These are phyloP conservation scores for Poecilia velifera DNA, from an alignment of 2,797 vertebrate genomes.

Conservation along the genomic window DNA sequence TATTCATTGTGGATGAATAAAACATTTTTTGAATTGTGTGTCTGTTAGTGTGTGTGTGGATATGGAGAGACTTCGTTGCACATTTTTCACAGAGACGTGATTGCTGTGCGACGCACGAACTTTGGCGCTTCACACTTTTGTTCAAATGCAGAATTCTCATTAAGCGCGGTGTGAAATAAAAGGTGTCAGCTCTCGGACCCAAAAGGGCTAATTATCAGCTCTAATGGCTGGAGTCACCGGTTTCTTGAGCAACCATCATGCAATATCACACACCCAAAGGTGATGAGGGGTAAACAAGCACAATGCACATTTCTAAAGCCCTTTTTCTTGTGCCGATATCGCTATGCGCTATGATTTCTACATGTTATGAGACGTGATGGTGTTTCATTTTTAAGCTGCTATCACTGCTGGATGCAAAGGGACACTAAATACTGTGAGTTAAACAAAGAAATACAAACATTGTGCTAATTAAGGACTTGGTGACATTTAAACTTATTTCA, in stretches of 20 bases:
- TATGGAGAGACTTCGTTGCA: conserved; percentile 55
- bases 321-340: not conserved
- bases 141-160: conserved; percentile 63
- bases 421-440: not conserved
- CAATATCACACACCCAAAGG: conserved; percentile 77
- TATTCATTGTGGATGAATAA: conserved; percentile 61
- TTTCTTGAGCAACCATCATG: conserved; percentile 74
- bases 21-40: conserved; percentile 56
- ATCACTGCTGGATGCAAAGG: not conserved
- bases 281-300: conserved; percentile 45
- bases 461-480: not conserved
- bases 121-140: conserved; percentile 30
- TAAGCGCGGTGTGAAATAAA: conserved; percentile 68
- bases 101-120: conserved; percentile 39
- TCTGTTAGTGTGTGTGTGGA: conserved; percentile 31
- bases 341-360: not conserved
- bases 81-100: conserved; percentile 55
- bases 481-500: not conserved
- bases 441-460: not conserved
- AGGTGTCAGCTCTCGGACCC: conserved; percentile 73
- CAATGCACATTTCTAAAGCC: conserved; percentile 4
- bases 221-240: conserved; percentile 65
- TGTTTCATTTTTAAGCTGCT: not conserved
- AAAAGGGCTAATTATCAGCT: conserved; percentile 80
- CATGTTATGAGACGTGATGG: not conserved